phyloP scores from a whole-genome alignment of 2,888 invertebrate genomes.

The Oligia fasciuncula region DNA sequence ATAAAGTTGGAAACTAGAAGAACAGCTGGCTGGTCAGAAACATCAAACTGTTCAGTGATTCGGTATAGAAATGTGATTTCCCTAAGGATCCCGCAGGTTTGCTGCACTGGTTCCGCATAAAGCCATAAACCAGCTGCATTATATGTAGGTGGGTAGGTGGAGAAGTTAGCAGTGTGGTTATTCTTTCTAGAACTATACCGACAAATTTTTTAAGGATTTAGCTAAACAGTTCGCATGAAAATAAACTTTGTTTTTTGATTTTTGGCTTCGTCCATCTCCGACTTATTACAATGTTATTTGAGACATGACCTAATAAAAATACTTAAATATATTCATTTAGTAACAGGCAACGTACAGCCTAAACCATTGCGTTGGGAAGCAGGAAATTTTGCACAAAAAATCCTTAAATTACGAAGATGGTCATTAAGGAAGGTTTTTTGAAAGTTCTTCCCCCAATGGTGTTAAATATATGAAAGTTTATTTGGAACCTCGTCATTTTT shows the following conservation, averaged over 20 bases:
- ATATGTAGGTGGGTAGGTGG: conserved; percentile 1
- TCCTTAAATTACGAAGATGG: not conserved
- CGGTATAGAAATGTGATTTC: conserved; percentile 47
- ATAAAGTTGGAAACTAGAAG: not conserved
- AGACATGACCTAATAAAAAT: not conserved
- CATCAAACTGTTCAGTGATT: conserved; percentile 25
- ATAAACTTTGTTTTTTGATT: not conserved
- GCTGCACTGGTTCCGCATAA: conserved; percentile 38
- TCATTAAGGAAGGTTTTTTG: not conserved
- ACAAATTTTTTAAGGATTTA: not conserved
- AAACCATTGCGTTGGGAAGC: not conserved
- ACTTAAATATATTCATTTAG: not conserved
- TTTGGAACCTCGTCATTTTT: not conserved
- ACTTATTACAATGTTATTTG: not conserved
- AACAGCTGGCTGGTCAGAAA: conserved; percentile 4
- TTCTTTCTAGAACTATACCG: not conserved
- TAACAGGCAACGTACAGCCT: not conserved
- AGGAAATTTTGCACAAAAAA: not conserved
- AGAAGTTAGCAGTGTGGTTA: not conserved
- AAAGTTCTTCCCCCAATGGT: not conserved
- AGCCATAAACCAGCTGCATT: conserved; percentile 28
- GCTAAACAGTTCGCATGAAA: not conserved
- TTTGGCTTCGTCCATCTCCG: not conserved
- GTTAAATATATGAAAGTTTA: not conserved
- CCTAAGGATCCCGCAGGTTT: conserved; percentile 27